Evolutionary conservation across 2,113 vertebrate species (phyloP), one percentile per base, ranked within the genome.

Genomic region (Morone chrysops): DNA sequence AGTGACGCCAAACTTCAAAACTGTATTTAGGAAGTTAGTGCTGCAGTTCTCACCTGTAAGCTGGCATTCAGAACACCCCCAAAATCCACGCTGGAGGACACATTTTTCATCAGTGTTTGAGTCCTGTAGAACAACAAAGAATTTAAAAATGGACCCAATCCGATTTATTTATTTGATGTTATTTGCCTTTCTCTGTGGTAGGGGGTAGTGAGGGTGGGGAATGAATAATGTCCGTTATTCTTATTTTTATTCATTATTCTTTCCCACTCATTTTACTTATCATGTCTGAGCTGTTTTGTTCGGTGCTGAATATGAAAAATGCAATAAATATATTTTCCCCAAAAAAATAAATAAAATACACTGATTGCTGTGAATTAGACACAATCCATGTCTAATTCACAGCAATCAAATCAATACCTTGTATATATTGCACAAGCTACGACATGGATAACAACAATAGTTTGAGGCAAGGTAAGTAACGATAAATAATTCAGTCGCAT

Each of bases 41-140:
- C 7, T 20, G 53, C 40, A 18, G 53, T 12, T 12, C 84, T 87
- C 95, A 98, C 97, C 97, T 99, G 96, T 88, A 97, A 94, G 84
- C 96, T 96, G 90, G 94, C 94, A 83, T 96, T 97, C 84, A 97
- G 94, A 90, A 95, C 94, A 75, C 92, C 93, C 91, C 96, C 96
- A 48, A 97, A 96, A 80, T 96, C 95, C 82, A 96, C 93, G 93
- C 91, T 96, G 82, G 95, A 95, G 59, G 96, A 96, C 91, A 98
- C 95, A 61, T 95, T 97, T 94, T 97, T 98, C 85, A 97, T 96
- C 96, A 97, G 93, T 20, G 96, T 96, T 80, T 96, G 95, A 84
- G 96, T 97, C 94, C 97, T 98, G 94, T 9, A 84, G 93, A 94
- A 92, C 59, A 92, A 95, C 92, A 68, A 25, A 56, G 4, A n/a